These are phyloP conservation scores for Antheraea mylitta DNA, from an alignment of 1,140 invertebrate genomes.

Conservation along the genomic window DNA sequence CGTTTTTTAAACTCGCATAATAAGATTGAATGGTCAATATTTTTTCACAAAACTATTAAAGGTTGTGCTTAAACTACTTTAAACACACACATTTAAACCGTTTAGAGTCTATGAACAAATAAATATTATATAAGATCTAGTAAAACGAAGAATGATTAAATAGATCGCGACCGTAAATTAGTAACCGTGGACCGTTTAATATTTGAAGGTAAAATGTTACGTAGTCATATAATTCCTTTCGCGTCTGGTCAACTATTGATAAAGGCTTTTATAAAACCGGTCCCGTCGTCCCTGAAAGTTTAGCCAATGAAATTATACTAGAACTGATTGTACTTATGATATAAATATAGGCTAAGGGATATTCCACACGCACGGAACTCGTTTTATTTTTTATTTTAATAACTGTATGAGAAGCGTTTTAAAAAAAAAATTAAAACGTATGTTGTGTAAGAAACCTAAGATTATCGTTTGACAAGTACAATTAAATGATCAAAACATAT, in stretches of 20 bases:
- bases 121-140: not conserved
- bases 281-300: constrained; percentile 14
- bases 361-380: constrained; percentile 7
- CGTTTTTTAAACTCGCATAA: too few relatives aligned
- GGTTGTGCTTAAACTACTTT: too few relatives aligned
- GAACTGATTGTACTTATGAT: constrained; percentile 1
- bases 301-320: constrained; percentile 12
- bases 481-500: too few relatives aligned
- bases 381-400: not conserved
- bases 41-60: too few relatives aligned
- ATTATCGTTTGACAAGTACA: too few relatives aligned
- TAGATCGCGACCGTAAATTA: not conserved
- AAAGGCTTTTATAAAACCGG: constrained; percentile 10
- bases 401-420: not conserved
- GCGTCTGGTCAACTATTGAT: constrained; percentile 10
- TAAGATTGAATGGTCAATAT: too few relatives aligned
- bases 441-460: too few relatives aligned
- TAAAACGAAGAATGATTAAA: not conserved
- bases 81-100: not conserved
- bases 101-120: not conserved
- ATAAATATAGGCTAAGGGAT: constrained; percentile 7
- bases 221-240: constrained; percentile 10
- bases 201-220: constrained; percentile 13
- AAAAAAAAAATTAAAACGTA: too few relatives aligned
- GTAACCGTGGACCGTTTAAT: constrained; percentile 4